Conservation (phyloP, 2,113 vertebrate species). For the Paradoxurus hermaphroditus region DNA sequence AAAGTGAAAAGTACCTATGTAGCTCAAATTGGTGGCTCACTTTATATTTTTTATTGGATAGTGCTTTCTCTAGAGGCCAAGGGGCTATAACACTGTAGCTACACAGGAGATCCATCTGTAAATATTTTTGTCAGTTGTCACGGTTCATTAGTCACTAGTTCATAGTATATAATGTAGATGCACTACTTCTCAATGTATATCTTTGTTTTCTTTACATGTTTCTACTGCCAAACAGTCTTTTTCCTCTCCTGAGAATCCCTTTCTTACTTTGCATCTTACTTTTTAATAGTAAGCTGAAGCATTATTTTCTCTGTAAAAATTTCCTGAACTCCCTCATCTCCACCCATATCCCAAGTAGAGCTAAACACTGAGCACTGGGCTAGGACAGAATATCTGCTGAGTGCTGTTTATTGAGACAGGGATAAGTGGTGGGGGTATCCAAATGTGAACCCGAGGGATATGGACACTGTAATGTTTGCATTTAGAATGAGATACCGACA, state of each 20-base stretch:
- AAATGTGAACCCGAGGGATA: neutral
- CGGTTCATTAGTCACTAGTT: neutral
- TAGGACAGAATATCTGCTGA: neutral
- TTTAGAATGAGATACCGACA: neutral
- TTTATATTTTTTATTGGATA: neutral
- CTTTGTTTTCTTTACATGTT: neutral
- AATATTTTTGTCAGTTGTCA: neutral
- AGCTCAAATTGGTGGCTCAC: neutral
- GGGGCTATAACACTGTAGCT: neutral
- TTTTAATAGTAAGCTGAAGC: neutral
- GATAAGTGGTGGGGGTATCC: neutral
- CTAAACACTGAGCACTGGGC: neutral
- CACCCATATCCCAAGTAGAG: neutral
- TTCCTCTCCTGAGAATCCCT: neutral
- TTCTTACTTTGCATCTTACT: neutral
- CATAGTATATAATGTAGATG: neutral
- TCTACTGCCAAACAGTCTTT: neutral
- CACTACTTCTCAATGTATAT: neutral
- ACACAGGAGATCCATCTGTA: neutral
- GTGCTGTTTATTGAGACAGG: neutral
- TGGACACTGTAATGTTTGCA: neutral
- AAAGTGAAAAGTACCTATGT: neutral
- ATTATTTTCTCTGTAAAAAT: neutral
- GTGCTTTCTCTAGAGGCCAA: neutral
- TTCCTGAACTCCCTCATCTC: neutral